Base-by-base conservation (phyloP, 2,113 vertebrate species). In the Misgurnus mizolepis region DNA sequence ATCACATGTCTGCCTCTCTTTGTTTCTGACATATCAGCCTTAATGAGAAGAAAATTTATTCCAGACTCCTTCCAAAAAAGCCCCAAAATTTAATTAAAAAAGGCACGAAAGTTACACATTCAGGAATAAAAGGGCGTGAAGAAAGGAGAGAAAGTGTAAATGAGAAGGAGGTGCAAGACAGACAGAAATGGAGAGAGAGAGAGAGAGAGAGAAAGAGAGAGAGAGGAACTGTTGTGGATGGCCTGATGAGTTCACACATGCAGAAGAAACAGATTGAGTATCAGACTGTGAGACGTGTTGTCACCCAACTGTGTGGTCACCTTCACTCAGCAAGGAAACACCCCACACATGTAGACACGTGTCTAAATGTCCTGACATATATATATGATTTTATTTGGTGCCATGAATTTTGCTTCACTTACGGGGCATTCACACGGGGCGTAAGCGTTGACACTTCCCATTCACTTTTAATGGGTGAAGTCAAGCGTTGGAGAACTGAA, bases 131-230 rank as follows among this genome's bases (percentile, higher is more conserved):
- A 69, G 41, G 67, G 58, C 1, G 66, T 39, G 71, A 53, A 43
- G 82, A 89, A 62, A 45, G 58, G 45, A 73, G 43, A 40, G 58
- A 40, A 60, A 45, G 80, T 82, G 83, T 82, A 79, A 85, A 82
- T 82, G 72, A 85, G 76, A 79, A 61, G 55, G 49, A 79, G 34
- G 79, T 60, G 65, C 72, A 80, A 71, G 85, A 87, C 85, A 86
- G 87, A 87, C 68, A 79, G 80, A 87, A 81, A 79, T 34, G 74
- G 41, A 22, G 62, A 79, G 74, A 78, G 15, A 61, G 53, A 70
- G 61, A 34, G 27, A 34, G 27, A 62, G 74, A 40, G 58, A 41
- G 50, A 18, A 64, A 79, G 69, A 78, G 15, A 61, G 53, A 70
- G 61, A 61, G 41, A 22, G 67, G 47, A 61, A 56, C 56, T 45